phyloP scores from a whole-genome alignment of 2,797 vertebrate genomes.

The Euthynnus affinis region DNA sequence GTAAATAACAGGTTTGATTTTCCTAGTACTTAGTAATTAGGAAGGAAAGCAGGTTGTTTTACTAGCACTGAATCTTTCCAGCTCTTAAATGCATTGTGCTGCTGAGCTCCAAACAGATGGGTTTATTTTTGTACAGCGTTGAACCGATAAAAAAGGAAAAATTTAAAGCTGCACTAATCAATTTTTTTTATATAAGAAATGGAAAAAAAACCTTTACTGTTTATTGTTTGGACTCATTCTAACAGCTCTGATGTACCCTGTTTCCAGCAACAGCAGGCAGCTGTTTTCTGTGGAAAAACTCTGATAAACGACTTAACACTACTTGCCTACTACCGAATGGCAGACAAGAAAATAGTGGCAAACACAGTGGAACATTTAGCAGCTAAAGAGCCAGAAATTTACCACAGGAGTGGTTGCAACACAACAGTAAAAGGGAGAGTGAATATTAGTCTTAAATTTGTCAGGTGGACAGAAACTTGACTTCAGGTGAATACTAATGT shows the following conservation, averaged over 20 bases:
- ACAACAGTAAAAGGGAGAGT: too few relatives aligned
- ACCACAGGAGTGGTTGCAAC: too few relatives aligned
- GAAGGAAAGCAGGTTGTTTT: neutral
- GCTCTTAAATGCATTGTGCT: neutral
- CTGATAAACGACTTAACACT: neutral
- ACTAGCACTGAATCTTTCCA: neutral
- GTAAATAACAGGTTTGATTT: slow-evolving; percentile 18
- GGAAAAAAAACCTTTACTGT: neutral
- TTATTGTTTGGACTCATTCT: neutral
- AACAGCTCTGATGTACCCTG: neutral
- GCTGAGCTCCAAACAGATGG: neutral
- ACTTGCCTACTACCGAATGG: neutral
- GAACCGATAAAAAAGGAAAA: neutral
- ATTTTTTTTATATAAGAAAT: neutral
- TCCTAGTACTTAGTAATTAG: neutral
- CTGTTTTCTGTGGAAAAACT: neutral
- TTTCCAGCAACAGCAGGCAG: neutral
- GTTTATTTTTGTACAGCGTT: neutral
- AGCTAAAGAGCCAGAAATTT: too few relatives aligned
- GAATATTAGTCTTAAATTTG: too few relatives aligned
- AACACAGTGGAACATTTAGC: too few relatives aligned
- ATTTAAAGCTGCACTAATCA: neutral
- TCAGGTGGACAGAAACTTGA: too few relatives aligned
- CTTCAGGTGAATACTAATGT: too few relatives aligned
- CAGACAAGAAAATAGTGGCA: too few relatives aligned